Base-by-base conservation (phyloP, 2,113 vertebrate genomes). In the Zingel zingel region DNA sequence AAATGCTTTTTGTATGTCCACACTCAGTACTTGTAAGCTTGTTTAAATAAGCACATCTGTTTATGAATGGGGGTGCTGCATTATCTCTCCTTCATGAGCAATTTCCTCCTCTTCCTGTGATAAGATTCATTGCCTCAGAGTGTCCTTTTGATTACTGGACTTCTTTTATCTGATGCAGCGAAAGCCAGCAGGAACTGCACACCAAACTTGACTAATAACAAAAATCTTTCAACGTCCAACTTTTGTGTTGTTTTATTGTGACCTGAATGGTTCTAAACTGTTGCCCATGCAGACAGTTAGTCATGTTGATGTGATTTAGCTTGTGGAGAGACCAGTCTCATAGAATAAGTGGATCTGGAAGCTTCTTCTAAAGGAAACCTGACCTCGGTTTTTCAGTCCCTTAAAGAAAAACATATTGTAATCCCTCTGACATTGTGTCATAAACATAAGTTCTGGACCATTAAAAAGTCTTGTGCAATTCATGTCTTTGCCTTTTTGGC, bases 101-200 rank as follows among this genome's bases (percentile, higher is more conserved):
- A 94, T 93, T 94, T 92, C 92, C 82, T 81, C 78, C 45, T 77
- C 87, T 92, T 93, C 89, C 91, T 89, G 79, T 67, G 93, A 94
- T 94, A 94, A 94, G 85, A 88, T 80, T 89, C 53, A 71, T 89
- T 86, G 87, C 86, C 69, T 80, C 82, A 13, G 65, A 77, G 63
- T 74, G 77, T 89, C 81, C 57, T 83, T 88, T 89, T 43, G 25
- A 77, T 87, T 89, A 47, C 83, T 82, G 48, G 51, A 67, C 61
- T 66, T 83, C 56, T 73, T 85, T 94, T 92, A 89, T 93, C 91
- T 90, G 92, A 93, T 93, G 16, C 58, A 71, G 64, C 0, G 1
- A 84, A 74, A 81, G 90, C 84, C 85, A 90, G 75, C 67, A 71
- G 72, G 79, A 86, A n/a, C 81, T 67, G 43, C 53, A 13, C 79